Percentiles rank a stretch among this genome's conserved stretches.
Conservation (phyloP, 2,888 invertebrate genomes). For the Desoria tigrina region DNA sequence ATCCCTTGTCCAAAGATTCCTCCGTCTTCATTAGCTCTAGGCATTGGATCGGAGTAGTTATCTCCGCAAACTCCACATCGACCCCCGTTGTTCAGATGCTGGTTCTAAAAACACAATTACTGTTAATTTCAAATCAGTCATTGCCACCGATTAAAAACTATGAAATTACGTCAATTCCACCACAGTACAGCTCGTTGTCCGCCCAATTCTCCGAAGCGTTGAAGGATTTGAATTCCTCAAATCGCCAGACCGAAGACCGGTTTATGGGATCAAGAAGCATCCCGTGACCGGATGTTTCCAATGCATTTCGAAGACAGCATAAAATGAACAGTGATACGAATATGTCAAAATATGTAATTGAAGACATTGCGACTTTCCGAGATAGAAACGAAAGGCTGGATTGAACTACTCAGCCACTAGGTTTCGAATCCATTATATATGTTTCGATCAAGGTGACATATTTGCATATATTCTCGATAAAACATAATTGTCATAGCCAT, state of each 20-base stretch:
- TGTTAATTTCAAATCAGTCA: too few species aligned
- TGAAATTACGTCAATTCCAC: too few species aligned
- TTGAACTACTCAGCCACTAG: too few species aligned
- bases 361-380: too few species aligned
- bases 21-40: constrained; percentile 83
- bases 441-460: too few species aligned
- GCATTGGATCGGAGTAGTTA: constrained; percentile 69
- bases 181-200: constrained; percentile 63
- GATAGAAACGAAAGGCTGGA: too few species aligned
- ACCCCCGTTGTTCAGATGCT: constrained; percentile 21
- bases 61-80: constrained; percentile 72
- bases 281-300: constrained; percentile 53
- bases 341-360: too few species aligned
- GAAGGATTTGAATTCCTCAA: constrained; percentile 29
- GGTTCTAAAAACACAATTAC: constrained; percentile 11
- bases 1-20: constrained; percentile 84
- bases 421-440: too few species aligned
- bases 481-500: too few species aligned
- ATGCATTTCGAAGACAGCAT: too few species aligned
- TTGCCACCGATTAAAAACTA: not conserved
- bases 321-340: too few species aligned
- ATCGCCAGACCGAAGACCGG: constrained; percentile 52
- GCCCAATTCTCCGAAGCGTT: constrained; percentile 59
- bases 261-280: constrained; percentile 52
- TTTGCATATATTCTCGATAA: too few species aligned